A percentile compares a stretch with the other conserved stretches of the same genome.
These are phyloP conservation scores for Aporophyla nigra DNA, from an alignment of 2,888 invertebrate species.

Conservation along the genomic window DNA sequence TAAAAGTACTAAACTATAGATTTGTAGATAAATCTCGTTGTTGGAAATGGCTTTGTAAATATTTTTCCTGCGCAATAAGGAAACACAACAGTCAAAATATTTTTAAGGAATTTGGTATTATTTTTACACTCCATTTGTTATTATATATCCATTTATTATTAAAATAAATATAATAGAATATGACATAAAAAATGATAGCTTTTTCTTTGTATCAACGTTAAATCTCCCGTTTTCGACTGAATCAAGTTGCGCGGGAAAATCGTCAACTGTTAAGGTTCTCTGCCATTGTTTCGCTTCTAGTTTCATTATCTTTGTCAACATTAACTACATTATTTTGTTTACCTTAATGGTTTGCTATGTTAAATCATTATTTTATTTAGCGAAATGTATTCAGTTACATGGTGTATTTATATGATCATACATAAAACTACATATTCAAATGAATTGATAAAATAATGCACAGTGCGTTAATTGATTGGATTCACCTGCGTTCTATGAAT, in stretches of 20 bases:
- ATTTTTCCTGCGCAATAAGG: conserved; percentile 12
- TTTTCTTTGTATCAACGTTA: conserved; percentile 11
- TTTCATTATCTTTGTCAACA: conserved; percentile 12
- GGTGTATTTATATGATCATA: not conserved
- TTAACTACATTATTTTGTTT: conserved; percentile 4
- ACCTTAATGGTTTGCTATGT: conserved; percentile 1
- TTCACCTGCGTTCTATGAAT: not conserved
- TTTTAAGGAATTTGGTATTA: not conserved
- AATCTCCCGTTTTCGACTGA: not conserved
- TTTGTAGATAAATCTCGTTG: conserved; percentile 64
- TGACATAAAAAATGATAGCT: not conserved
- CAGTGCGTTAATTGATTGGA: not conserved
- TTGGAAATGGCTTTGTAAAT: not conserved
- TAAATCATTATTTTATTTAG: not conserved
- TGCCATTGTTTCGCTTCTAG: not conserved
- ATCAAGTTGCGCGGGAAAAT: conserved; percentile 54
- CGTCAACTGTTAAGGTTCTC: conserved; percentile 24
- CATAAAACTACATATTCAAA: not conserved
- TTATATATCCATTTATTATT: no score
- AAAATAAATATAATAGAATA: not conserved
- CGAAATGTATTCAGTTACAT: not conserved
- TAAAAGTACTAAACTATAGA: conserved; percentile 65
- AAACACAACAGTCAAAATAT: not conserved
- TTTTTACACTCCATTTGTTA: not conserved
- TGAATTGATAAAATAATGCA: not conserved